Evolutionary conservation across 2,797 vertebrate species (phyloP), one percentile per base, ranked within the genome.

Genomic region (Anniella stebbinsi): DNA sequence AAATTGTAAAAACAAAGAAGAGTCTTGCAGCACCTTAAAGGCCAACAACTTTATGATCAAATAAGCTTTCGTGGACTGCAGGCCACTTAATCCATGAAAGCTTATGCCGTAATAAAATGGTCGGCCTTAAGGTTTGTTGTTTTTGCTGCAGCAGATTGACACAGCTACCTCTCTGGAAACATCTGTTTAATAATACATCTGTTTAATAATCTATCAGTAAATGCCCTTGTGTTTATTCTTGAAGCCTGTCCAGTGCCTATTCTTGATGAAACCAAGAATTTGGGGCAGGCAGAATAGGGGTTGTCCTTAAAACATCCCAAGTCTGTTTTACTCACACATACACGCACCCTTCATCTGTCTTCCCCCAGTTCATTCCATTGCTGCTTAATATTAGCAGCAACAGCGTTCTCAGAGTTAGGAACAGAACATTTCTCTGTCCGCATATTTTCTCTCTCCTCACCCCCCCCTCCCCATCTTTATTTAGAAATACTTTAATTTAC

Each of bases 321-420:
- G 57, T 90, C 94, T 93, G 63, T 87, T 95, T 93, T 84, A 87
- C 36, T 88, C 87, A 36, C 82, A 63, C 60, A 23, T 21, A 11
- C 0, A 0, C 3, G 4, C 87, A 73, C 88, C 80, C 66, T 86
- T 25, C 80, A 89, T 60, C 77, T 41, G 86, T 89, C 45, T 78
- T 85, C 1, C 36, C 73, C 41, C 69, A 91, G 66, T 88, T 92
- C 67, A 84, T 60, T 91, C 30, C 54, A 2, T n/a, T 89, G 83
- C 85, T 77, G 28, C 87, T 93, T 92, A 57, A 93, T 91, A 67
- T 91, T 85, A 69, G 51, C 73, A 69, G 51, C 73, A 25, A 92
- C 66, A 93, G 92, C 51, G 93, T 91, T 92, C 89, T 92, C 66
- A 63, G 88, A 92, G 75, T 57, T 86, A 41, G 88, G 81, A 93